Evolutionary conservation across 2,113 vertebrate species (phyloP).

Genomic region (Neomonachus schauinslandi): DNA sequence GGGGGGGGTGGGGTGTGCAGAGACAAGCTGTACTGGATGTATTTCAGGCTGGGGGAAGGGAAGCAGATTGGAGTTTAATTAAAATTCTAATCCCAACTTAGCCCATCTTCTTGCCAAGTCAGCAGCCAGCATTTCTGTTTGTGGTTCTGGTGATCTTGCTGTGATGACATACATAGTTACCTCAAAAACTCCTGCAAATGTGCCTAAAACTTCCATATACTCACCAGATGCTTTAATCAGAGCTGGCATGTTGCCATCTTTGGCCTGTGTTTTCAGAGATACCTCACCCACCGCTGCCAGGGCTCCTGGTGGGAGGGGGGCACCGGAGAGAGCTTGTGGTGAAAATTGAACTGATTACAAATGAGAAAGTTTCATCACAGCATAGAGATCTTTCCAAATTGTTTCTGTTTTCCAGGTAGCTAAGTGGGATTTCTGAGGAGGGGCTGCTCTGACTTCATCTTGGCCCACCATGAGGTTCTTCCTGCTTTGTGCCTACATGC

Average conservation of each 20-base stretch:
- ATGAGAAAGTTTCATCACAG: background rate
- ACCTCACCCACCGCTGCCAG: background rate
- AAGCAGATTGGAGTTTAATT: conserved; percentile 86
- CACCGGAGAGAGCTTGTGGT: background rate
- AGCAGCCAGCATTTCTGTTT: conserved; percentile 82
- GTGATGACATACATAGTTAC: conserved; percentile 72
- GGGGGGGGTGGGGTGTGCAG: background rate
- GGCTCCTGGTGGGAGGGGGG: background rate
- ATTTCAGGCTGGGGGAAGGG: conserved; percentile 72
- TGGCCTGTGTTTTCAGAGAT: background rate
- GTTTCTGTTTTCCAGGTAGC: conserved; percentile 89
- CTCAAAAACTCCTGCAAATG: conserved; percentile 71
- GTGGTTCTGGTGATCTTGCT: conserved; percentile 79
- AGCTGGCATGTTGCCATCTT: conserved; percentile 6
- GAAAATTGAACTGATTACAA: background rate
- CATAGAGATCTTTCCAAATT: background rate
- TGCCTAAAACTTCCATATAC: conserved; percentile 67
- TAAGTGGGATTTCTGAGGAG: conserved; percentile 83
- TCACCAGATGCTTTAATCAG: conserved; percentile 65
- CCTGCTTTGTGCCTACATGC: conserved; percentile 86
- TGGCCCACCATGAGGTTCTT: conserved; percentile 92
- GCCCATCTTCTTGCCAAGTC: conserved; percentile 83
- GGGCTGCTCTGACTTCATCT: conserved; percentile 81
- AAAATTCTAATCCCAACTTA: conserved; percentile 85
- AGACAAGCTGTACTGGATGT: conserved; percentile 69